A percentile compares a stretch with the other conserved stretches of the same genome.
Evolutionary conservation across 2,113 vertebrate genomes (phyloP).

Genomic region (Cynocephalus volans): DNA sequence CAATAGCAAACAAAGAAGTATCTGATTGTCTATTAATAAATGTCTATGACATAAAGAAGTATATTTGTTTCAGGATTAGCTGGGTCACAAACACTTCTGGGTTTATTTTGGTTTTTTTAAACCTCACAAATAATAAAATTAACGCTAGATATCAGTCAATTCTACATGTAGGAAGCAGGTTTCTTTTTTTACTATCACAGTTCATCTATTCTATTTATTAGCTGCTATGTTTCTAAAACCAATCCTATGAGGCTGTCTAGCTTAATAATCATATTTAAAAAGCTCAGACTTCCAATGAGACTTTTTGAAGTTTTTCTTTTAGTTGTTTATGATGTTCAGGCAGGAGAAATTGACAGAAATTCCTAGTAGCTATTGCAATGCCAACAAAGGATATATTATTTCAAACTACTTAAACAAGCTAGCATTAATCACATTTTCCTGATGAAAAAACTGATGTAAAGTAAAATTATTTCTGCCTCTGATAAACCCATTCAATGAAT

Average conservation of each 20-base stretch:
- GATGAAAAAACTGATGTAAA: not conserved
- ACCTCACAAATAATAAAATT: conserved; percentile 31
- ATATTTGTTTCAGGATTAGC: not conserved
- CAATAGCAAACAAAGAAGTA: not conserved
- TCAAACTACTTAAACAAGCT: not conserved
- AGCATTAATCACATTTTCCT: not conserved
- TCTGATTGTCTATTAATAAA: not conserved
- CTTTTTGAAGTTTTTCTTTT: not conserved
- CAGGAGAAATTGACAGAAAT: not conserved
- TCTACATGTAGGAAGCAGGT: not conserved
- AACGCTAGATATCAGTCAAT: not conserved
- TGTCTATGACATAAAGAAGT: not conserved
- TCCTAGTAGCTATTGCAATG: not conserved
- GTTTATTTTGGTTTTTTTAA: not conserved
- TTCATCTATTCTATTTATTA: not conserved
- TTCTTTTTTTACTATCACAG: not conserved
- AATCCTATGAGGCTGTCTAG: not conserved
- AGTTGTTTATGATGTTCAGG: not conserved
- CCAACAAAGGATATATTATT: not conserved
- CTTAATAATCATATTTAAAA: not conserved
- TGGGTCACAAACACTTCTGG: not conserved
- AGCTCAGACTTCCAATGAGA: not conserved
- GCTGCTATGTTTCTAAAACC: not conserved
- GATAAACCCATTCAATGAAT: not conserved
- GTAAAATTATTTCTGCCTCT: not conserved